Evolutionary conservation across 2,888 invertebrate species (phyloP).

Genomic region (Thecocarcelia acutangulata): DNA sequence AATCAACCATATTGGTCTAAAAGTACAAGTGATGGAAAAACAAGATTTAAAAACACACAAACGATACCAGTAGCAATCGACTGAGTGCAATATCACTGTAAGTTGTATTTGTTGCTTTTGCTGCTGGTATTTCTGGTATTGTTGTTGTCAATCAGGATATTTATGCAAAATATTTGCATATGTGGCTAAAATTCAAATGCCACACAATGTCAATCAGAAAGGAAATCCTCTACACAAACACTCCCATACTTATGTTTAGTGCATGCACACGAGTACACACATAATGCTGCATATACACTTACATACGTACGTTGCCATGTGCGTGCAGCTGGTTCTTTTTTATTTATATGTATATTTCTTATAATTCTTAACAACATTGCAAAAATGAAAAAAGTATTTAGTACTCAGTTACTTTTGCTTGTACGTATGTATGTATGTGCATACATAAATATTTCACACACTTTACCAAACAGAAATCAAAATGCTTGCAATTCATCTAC

Average conservation of each 20-base stretch:
- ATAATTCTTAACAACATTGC: conserved; percentile 24
- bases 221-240: conserved; percentile 59
- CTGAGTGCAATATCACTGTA: conserved; percentile 7
- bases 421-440: background rate
- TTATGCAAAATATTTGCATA: conserved; percentile 68
- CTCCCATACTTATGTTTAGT: too few relatives aligned
- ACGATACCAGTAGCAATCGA: background rate
- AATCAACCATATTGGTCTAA: conserved; percentile 53
- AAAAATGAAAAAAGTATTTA: background rate
- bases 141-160: conserved; percentile 64
- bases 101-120: conserved; percentile 25
- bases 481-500: conserved; percentile 40
- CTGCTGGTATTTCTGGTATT: conserved; percentile 10
- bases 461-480: conserved; percentile 59
- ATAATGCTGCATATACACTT: background rate
- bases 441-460: conserved; percentile 46
- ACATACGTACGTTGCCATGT: conserved; percentile 6
- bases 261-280: background rate
- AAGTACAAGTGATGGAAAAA: conserved; percentile 35
- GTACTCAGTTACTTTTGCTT: background rate
- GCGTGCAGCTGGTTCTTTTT: conserved; percentile 7
- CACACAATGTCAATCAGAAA: conserved; percentile 68
- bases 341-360: background rate
- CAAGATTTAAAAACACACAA: background rate
- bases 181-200: conserved; percentile 68